Percentiles rank a stretch among this genome's conserved stretches.
Evolutionary conservation across 1,140 invertebrate species (phyloP).

Genomic region (Colletes latitarsis): DNA sequence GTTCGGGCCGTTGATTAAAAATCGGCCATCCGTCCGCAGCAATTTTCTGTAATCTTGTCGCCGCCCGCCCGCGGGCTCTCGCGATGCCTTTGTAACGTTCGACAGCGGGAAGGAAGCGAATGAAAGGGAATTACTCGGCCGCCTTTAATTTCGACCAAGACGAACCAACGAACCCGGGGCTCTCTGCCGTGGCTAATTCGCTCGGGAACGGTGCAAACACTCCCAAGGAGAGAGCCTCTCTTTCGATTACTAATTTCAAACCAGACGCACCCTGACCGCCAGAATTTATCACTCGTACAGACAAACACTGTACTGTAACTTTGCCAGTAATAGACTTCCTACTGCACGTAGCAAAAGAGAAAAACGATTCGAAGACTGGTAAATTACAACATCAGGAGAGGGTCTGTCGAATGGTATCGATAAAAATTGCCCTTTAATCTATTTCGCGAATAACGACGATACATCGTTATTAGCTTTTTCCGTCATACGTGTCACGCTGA

Average conservation of each 20-base stretch:
- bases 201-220: constrained; percentile 10
- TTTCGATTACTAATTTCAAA: constrained; percentile 30
- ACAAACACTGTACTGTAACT: too few relatives aligned
- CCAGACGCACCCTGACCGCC: not conserved
- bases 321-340: too few relatives aligned
- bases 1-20: constrained; percentile 12
- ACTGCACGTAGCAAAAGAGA: too few relatives aligned
- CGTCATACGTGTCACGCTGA: constrained; percentile 8
- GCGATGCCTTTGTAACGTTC: not conserved
- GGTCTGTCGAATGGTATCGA: not conserved
- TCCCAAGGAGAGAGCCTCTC: not conserved
- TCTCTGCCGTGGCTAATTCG: constrained; percentile 30
- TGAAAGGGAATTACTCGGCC: constrained; percentile 9
- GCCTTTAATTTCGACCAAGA: constrained; percentile 30
- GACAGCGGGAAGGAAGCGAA: not conserved
- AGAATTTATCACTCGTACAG: not conserved
- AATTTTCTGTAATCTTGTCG: constrained; percentile 7
- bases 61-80: not conserved
- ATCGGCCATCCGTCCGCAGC: not conserved
- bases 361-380: not conserved
- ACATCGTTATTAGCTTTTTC: constrained; percentile 22
- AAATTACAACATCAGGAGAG: not conserved
- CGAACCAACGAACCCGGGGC: not conserved
- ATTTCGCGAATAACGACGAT: not conserved
- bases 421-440: constrained; percentile 11